Evolutionary conservation across 1,140 invertebrate species (phyloP).

Genomic region (Drosophila santomea): DNA sequence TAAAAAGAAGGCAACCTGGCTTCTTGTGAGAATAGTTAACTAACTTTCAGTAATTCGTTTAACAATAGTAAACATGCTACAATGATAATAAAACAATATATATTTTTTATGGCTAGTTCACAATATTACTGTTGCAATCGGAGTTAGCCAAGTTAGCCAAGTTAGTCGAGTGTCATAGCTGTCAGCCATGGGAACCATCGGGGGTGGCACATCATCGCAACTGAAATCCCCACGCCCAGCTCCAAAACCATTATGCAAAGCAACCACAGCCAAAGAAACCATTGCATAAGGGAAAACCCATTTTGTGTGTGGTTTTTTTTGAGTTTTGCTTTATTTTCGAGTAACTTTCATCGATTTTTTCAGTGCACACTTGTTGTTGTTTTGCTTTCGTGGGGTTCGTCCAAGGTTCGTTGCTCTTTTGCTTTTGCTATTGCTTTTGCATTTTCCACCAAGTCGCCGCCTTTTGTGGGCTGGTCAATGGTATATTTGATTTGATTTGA

Average conservation of each 20-base stretch:
- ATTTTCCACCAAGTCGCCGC: slow-evolving; percentile 13
- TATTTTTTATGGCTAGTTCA: too few relatives aligned
- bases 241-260: slow-evolving; percentile 30
- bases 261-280: slow-evolving; percentile 11
- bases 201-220: slow-evolving; percentile 50
- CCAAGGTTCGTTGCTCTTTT: slow-evolving; percentile 37
- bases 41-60: too few relatives aligned
- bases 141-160: slow-evolving; percentile 4
- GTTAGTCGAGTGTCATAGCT: slow-evolving; percentile 25
- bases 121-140: too few relatives aligned
- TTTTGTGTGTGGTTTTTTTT: slow-evolving; percentile 23
- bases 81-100: too few relatives aligned
- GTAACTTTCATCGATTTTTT: slow-evolving; percentile 56
- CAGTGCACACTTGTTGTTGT: slow-evolving; percentile 43
- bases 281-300: slow-evolving; percentile 40
- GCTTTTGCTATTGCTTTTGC: slow-evolving; percentile 27
- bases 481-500: slow-evolving; percentile 41
- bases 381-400: slow-evolving; percentile 16
- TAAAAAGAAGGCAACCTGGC: too few relatives aligned
- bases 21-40: too few relatives aligned
- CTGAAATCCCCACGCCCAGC: slow-evolving; percentile 23
- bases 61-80: background rate
- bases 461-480: slow-evolving; percentile 23
- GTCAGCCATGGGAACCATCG: slow-evolving; percentile 21
- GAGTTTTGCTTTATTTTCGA: slow-evolving; percentile 19